These are phyloP conservation scores for Poicephalus meyeri DNA, from an alignment of 2,113 vertebrate species.

Conservation along the genomic window DNA sequence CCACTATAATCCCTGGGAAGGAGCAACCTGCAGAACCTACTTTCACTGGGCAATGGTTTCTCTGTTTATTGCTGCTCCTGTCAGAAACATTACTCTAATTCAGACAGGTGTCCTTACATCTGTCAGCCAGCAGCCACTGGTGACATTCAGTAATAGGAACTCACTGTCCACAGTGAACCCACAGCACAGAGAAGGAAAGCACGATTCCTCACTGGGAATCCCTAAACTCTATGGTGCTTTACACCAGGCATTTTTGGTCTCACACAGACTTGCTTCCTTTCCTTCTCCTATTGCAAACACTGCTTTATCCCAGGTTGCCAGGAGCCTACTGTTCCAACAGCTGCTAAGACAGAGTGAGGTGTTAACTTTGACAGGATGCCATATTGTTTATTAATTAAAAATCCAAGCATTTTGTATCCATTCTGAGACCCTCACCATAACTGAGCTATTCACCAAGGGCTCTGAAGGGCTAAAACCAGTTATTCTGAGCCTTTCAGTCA, in stretches of 20 bases:
- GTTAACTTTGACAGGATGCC: conserved; percentile 29
- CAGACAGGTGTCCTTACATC: not conserved
- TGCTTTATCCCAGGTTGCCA: conserved; percentile 56
- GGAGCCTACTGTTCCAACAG: conserved; percentile 55
- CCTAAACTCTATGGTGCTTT: not conserved
- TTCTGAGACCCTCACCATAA: not conserved
- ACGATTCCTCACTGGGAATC: not conserved
- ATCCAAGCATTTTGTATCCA: not conserved
- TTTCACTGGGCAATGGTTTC: conserved; percentile 49
- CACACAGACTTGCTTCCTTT: conserved; percentile 40
- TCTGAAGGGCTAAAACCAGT: not conserved
- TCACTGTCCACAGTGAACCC: not conserved
- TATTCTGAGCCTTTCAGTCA: not conserved
- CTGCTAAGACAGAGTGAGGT: conserved; percentile 44
- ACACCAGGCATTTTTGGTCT: not conserved
- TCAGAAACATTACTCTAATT: not conserved
- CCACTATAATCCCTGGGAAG: conserved; percentile 44
- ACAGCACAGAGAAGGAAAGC: not conserved
- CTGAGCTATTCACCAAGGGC: not conserved
- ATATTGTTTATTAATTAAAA: conserved; percentile 27
- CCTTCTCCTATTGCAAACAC: conserved; percentile 29
- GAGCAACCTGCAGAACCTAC: conserved; percentile 45
- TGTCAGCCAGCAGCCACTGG: not conserved
- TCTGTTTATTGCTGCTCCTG: not conserved
- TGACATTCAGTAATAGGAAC: not conserved